A percentile compares a stretch with the other conserved stretches of the same genome.
phyloP scores from a whole-genome alignment of 2,113 vertebrate genomes.

The Tringa solitaria region DNA sequence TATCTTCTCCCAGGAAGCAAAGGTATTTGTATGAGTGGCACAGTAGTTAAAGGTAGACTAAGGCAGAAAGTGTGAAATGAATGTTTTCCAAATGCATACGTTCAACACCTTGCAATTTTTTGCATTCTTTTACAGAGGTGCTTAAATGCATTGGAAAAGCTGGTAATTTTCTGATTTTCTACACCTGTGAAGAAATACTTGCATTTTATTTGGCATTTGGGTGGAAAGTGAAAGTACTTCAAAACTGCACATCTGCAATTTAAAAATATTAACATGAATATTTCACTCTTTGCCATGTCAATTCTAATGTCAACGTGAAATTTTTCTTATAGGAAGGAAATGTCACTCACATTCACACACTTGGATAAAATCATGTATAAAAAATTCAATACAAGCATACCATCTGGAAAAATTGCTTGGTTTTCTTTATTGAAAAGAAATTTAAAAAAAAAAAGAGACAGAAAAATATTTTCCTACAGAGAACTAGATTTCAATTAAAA shows the following conservation, averaged over 20 bases:
- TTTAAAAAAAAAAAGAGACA: neutral
- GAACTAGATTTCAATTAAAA: neutral
- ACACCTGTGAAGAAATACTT: neutral
- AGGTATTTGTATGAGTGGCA: neutral
- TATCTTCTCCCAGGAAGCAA: neutral
- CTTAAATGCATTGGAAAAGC: neutral
- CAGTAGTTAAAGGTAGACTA: neutral
- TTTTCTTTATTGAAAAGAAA: neutral
- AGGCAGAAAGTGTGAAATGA: neutral
- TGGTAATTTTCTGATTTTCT: neutral
- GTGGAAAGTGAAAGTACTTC: neutral
- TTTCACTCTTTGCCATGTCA: neutral
- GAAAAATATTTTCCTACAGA: neutral
- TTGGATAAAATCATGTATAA: neutral
- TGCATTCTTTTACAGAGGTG: neutral
- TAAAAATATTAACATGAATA: neutral
- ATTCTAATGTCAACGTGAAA: neutral
- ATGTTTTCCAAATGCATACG: neutral
- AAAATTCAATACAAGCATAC: neutral
- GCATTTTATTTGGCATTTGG: neutral
- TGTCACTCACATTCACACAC: neutral
- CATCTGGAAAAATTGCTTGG: neutral
- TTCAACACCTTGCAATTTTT: neutral
- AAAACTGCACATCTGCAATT: neutral
- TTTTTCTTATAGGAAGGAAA: neutral